Base-by-base conservation (phyloP, 2,888 invertebrate species). In the Horisme vitalbata region DNA sequence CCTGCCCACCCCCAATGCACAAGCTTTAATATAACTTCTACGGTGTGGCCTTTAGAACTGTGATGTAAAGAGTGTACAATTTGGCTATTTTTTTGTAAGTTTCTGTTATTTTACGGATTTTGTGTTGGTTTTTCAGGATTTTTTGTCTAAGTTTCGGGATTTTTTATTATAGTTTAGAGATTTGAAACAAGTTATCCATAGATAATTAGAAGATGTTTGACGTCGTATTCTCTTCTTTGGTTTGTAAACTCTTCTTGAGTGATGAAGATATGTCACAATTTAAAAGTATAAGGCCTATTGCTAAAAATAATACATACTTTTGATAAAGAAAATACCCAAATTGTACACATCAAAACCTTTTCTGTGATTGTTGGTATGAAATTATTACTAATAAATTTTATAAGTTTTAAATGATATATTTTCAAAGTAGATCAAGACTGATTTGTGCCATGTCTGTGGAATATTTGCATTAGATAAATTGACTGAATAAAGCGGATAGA, bases 1-100 rank as follows among this genome's bases (percentile, higher is more conserved):
- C 41, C 50, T 11, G 27, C 31, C 52, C 45, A 32, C 41, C 55
- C 45, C 35, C 41, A 41, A 57, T 57, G 68, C 68, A 69, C 73
- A 71, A 65, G 68, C 68, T 72, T 63, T 65, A 65, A 65, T 59
- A 48, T 55, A 51, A 55, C 45, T 54, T 56, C 56, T 61, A 59
- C 54, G 50, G 61, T 68, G 70, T 70, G 61, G 65, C 56, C 66
- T 48, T 45, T 23, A 6, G 10, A 56, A 57, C 69, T 75, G 69
- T 75, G 68, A 71, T 68, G 53, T 44, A 50, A 41, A 50, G 15
- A 3, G 20, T 13, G 35, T 49, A 41, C 32, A 39, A 49, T 51
- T 55, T 48, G 48, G 46, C 52, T 50, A 32, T 45, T 54, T 21
- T 8, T 21, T n/a, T n/a, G n/a, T n/a, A n/a, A n/a, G 6, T 41